phyloP scores from a whole-genome alignment of 2,113 vertebrate species.

The Crocuta crocuta region DNA sequence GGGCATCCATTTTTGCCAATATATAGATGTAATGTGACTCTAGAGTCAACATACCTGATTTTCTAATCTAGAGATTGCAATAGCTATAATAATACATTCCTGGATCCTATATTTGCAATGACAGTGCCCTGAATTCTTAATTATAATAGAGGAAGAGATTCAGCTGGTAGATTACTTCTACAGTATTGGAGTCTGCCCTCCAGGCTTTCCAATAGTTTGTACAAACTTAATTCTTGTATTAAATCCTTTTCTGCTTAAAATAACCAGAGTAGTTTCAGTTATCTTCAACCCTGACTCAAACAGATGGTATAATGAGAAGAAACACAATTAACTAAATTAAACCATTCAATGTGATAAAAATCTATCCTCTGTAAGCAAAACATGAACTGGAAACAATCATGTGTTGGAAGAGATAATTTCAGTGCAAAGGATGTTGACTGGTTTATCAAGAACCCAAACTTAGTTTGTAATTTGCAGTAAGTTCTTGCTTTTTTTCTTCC shows the following conservation, averaged over 20 bases:
- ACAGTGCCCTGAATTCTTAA: background rate
- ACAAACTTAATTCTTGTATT: constrained; percentile 36
- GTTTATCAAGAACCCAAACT: constrained; percentile 35
- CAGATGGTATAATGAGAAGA: constrained; percentile 60
- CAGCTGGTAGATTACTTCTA: background rate
- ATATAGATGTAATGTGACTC: background rate
- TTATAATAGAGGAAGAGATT: background rate
- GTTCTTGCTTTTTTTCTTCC: constrained; percentile 22
- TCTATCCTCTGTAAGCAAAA: background rate
- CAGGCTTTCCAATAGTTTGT: background rate
- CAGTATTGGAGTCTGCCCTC: background rate
- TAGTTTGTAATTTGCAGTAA: background rate
- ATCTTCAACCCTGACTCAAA: constrained; percentile 31
- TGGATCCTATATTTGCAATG: background rate
- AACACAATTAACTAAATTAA: constrained; percentile 57
- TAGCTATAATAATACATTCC: background rate
- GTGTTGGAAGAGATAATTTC: constrained; percentile 16
- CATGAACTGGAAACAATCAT: constrained; percentile 43
- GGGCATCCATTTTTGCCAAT: background rate
- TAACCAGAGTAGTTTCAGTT: constrained; percentile 58
- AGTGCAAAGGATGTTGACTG: background rate
- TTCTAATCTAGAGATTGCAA: background rate
- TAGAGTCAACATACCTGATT: background rate
- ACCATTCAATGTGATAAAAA: constrained; percentile 36
- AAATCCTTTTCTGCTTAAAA: constrained; percentile 53